These are phyloP conservation scores for Stenopsyche tienmushanensis DNA, from an alignment of 1,140 invertebrate genomes.

Conservation along the genomic window DNA sequence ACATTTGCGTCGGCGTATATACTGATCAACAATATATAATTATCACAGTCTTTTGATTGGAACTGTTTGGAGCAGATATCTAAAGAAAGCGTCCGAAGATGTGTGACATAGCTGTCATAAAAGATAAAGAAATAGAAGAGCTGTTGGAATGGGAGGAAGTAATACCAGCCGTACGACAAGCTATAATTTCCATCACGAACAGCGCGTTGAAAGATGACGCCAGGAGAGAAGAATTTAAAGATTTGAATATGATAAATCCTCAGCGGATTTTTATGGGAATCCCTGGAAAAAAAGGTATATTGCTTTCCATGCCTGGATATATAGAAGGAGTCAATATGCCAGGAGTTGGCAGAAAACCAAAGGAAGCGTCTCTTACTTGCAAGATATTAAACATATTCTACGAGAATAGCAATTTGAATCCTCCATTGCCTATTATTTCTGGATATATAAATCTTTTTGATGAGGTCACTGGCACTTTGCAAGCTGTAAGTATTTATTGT, in stretches of 20 bases:
- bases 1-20: no score
- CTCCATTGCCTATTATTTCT: slow-evolving; percentile 45
- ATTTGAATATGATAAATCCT: slow-evolving; percentile 32
- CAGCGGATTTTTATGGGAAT: slow-evolving; percentile 40
- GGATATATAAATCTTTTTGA: slow-evolving; percentile 50
- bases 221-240: slow-evolving; percentile 13
- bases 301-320: slow-evolving; percentile 50
- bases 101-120: not conserved
- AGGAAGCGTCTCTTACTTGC: slow-evolving; percentile 45
- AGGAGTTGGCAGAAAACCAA: not conserved
- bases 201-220: slow-evolving; percentile 4
- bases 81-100: no score
- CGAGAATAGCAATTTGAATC: slow-evolving; percentile 41
- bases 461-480: slow-evolving; percentile 45
- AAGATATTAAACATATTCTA: slow-evolving; percentile 50
- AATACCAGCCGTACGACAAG: slow-evolving; percentile 20
- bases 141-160: slow-evolving; percentile 28
- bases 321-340: slow-evolving; percentile 41
- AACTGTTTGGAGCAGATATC: no score
- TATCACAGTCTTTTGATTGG: no score
- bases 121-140: slow-evolving; percentile 25
- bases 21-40: no score
- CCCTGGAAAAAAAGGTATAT: slow-evolving; percentile 31
- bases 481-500: slow-evolving; percentile 45
- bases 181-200: slow-evolving; percentile 27